A percentile compares a stretch with the other conserved stretches of the same genome.
These are phyloP conservation scores for Strix uralensis DNA, from an alignment of 2,113 vertebrate species.

Conservation along the genomic window DNA sequence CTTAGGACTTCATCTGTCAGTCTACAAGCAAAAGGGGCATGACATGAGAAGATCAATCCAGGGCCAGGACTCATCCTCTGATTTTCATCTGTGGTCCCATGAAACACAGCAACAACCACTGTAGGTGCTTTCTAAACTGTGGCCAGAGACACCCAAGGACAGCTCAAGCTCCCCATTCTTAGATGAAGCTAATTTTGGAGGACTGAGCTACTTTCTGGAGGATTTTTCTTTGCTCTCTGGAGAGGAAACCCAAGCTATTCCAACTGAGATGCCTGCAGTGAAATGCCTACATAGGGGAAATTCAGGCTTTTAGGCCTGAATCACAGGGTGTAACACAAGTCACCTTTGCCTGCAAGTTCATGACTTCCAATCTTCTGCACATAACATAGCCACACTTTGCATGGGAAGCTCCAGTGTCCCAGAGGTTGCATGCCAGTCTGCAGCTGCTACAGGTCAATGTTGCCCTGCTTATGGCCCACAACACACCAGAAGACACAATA, in stretches of 20 bases:
- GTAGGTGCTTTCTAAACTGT: background rate
- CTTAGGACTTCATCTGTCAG: background rate
- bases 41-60: background rate
- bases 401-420: fast-evolving
- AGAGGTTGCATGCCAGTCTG: background rate
- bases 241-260: background rate
- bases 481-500: background rate
- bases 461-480: background rate
- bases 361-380: background rate
- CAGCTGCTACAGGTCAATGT: background rate
- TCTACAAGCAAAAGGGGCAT: background rate
- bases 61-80: background rate
- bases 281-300: background rate
- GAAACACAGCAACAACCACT: background rate
- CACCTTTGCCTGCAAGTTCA: background rate
- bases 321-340: fast-evolving
- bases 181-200: background rate
- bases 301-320: background rate
- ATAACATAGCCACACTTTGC: background rate
- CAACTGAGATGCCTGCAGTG: background rate
- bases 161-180: background rate
- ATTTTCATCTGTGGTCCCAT: background rate
- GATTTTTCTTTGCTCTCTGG: background rate
- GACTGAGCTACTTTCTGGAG: background rate
- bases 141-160: background rate